Evolutionary conservation across 2,113 vertebrate species (phyloP).

Genomic region (Tragelaphus buxtoni): DNA sequence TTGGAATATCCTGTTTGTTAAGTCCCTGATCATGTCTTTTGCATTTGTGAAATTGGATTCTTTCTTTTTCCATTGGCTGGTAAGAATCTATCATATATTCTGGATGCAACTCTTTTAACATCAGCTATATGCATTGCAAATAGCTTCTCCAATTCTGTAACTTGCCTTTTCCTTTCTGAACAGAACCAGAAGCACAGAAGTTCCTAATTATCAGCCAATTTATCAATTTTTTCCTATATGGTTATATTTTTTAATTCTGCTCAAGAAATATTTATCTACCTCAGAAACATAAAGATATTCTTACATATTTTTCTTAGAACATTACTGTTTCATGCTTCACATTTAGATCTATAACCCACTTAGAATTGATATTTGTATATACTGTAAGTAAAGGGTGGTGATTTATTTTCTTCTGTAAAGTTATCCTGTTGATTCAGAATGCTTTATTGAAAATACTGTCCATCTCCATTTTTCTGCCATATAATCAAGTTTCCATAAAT

Average conservation of each 20-base stretch:
- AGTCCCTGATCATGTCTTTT: neutral
- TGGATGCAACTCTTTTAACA: neutral
- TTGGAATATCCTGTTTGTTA: neutral
- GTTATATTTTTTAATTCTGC: neutral
- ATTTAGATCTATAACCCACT: neutral
- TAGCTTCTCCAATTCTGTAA: neutral
- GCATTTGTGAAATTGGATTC: neutral
- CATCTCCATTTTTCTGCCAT: neutral
- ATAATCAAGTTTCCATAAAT: neutral
- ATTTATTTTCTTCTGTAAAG: neutral
- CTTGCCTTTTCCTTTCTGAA: neutral
- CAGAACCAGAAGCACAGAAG: neutral
- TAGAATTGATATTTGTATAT: neutral
- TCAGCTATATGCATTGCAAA: neutral
- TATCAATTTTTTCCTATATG: neutral
- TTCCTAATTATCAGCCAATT: neutral
- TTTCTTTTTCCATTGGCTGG: neutral
- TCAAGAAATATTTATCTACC: conserved; percentile 2
- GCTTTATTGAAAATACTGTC: neutral
- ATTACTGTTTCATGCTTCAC: neutral
- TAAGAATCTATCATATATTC: neutral
- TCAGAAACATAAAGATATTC: neutral
- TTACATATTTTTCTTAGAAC: neutral
- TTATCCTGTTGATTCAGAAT: neutral
- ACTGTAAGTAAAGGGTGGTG: neutral